Percentiles rank a stretch among this genome's conserved stretches.
These are phyloP conservation scores for Philopedon plagiatum DNA, from an alignment of 2,888 invertebrate genomes.

Conservation along the genomic window DNA sequence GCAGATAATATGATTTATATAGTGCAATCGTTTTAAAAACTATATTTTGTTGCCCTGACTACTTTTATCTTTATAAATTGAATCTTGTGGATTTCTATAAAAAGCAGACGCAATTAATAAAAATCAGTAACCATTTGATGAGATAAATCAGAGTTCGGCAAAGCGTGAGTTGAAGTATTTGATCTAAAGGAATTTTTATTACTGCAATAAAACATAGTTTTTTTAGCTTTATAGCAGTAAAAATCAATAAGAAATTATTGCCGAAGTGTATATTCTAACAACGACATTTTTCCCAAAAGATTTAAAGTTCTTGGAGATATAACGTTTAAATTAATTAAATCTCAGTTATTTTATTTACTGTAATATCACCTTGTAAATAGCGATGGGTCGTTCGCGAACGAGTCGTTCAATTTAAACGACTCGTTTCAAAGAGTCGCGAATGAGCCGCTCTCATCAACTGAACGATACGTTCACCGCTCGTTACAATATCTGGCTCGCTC, in stretches of 20 bases:
- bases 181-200: constrained; percentile 11
- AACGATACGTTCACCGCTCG: too few relatives aligned
- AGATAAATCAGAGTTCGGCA: constrained; percentile 14
- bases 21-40: too few relatives aligned
- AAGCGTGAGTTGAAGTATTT: constrained; percentile 14
- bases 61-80: not conserved
- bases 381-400: too few relatives aligned
- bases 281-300: not conserved
- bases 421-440: too few relatives aligned
- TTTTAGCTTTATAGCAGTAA: not conserved
- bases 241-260: constrained; percentile 8
- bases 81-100: not conserved
- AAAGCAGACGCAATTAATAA: constrained; percentile 9
- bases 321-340: not conserved
- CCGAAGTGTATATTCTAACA: constrained; percentile 14
- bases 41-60: not conserved
- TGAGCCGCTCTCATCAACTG: too few relatives aligned
- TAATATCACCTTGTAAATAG: too few relatives aligned
- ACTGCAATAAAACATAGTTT: constrained; percentile 9
- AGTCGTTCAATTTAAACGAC: too few relatives aligned
- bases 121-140: constrained; percentile 9
- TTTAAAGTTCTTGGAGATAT: not conserved
- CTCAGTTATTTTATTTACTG: too few relatives aligned
- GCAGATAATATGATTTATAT: too few relatives aligned
- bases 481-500: too few relatives aligned